Conservation (phyloP, 2,113 vertebrate genomes). For the Chamaetylas fuelleborni region DNA sequence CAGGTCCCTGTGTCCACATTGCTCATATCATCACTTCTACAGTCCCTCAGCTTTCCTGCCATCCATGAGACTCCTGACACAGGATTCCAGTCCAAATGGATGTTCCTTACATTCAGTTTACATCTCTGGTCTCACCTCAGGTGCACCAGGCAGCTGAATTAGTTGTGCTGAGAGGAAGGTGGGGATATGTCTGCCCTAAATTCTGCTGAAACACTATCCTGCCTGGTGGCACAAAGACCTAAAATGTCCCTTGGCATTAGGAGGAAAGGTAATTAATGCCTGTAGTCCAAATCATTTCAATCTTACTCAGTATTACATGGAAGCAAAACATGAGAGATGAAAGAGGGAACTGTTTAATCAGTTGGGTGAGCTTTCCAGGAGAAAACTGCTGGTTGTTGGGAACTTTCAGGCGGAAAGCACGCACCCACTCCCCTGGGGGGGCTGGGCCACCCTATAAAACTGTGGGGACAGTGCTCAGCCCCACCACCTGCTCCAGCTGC, state of each 20-base stretch:
- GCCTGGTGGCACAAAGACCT: not conserved
- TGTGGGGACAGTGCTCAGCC: accelerated
- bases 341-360: conserved; percentile 48
- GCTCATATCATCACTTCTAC: not conserved
- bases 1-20: not conserved
- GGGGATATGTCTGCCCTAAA: not conserved
- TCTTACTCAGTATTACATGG: conserved; percentile 48
- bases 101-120: not conserved
- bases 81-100: not conserved
- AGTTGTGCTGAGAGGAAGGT: not conserved
- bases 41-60: not conserved
- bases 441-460: conserved; percentile 22
- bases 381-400: conserved; percentile 2
- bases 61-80: accelerated
- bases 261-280: conserved; percentile 31
- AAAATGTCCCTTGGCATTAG: conserved; percentile 10
- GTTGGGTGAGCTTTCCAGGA: not conserved
- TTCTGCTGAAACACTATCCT: not conserved
- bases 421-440: not conserved
- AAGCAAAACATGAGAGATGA: conserved; percentile 53
- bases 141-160: not conserved
- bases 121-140: not conserved
- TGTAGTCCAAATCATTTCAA: not conserved
- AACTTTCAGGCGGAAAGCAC: not conserved
- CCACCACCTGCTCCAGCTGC: not conserved